These are phyloP conservation scores for Erpobdella octoculata DNA, from an alignment of 2,888 invertebrate genomes.

Conservation along the genomic window DNA sequence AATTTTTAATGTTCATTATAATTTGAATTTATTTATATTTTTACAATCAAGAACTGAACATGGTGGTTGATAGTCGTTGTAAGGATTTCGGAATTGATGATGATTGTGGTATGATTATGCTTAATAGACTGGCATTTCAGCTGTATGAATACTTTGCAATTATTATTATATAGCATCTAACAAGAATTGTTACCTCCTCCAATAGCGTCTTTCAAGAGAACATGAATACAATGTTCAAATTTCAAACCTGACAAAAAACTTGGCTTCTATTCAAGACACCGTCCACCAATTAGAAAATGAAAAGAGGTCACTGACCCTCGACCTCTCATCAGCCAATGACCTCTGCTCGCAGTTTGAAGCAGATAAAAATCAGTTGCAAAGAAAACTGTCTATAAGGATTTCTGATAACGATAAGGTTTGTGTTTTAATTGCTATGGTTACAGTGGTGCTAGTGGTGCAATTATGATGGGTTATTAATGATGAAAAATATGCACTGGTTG, in stretches of 20 bases:
- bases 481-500: no score
- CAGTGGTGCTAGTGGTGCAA: not conserved
- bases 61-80: no score
- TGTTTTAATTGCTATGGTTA: not conserved
- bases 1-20: no score
- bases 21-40: no score
- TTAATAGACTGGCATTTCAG: no score
- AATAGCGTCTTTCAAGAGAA: conserved; percentile 44
- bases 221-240: conserved; percentile 49
- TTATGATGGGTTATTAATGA: not conserved
- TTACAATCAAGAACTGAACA: no score
- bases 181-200: not conserved
- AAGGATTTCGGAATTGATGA: no score
- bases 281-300: conserved; percentile 46
- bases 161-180: not conserved
- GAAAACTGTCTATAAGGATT: conserved; percentile 46
- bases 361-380: conserved; percentile 48
- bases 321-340: conserved; percentile 49
- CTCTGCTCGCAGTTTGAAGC: conserved; percentile 49
- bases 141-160: no score
- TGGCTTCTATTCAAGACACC: conserved; percentile 47
- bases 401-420: conserved; percentile 50
- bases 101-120: no score
- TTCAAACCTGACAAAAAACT: conserved; percentile 46
- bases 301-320: conserved; percentile 46